These are phyloP conservation scores for Halictus quadricinctus DNA, from an alignment of 2,888 invertebrate genomes.

Conservation along the genomic window DNA sequence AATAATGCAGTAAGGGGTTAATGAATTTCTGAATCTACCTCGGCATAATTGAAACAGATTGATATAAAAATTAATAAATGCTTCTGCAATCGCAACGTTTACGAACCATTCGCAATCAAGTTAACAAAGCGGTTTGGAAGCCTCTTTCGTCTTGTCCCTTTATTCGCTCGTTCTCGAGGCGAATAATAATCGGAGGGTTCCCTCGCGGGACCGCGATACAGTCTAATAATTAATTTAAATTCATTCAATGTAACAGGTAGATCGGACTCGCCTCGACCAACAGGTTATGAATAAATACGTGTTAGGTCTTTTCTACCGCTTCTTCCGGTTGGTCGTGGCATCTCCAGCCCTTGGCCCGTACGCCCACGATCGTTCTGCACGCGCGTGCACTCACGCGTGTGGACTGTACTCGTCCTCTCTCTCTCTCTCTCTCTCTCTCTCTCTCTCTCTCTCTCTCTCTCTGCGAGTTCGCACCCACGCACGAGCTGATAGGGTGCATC, in stretches of 20 bases:
- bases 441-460: not conserved
- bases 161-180: not conserved
- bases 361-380: conserved; percentile 30
- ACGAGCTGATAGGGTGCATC: conserved; percentile 1
- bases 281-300: conserved; percentile 45
- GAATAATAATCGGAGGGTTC: not conserved
- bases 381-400: not conserved
- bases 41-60: not conserved
- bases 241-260: conserved; percentile 29
- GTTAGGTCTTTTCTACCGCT: conserved; percentile 12
- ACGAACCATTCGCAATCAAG: not conserved
- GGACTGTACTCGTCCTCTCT: not conserved
- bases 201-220: not conserved
- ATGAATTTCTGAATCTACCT: not conserved
- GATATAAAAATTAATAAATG: not conserved
- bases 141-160: not conserved
- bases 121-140: not conserved
- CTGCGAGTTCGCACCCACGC: conserved; percentile 6
- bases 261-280: not conserved
- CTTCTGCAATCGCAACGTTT: too few species aligned
- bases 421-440: not conserved
- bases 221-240: conserved; percentile 12
- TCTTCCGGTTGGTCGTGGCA: not conserved
- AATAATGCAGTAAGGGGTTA: not conserved
- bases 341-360: conserved; percentile 9